These are phyloP conservation scores for Piezodorus guildinii DNA, from an alignment of 1,140 invertebrate species.

Conservation along the genomic window DNA sequence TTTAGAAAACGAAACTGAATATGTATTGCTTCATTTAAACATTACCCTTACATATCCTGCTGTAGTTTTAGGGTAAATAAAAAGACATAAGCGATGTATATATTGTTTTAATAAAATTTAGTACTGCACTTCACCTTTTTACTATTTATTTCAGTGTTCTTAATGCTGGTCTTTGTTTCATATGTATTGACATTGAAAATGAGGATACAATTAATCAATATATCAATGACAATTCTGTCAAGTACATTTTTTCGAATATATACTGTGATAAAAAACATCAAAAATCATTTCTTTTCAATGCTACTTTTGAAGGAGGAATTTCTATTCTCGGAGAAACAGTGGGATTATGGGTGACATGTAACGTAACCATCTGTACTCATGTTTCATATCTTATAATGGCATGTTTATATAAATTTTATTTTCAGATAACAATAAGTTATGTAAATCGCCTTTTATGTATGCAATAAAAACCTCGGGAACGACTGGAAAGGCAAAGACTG, in stretches of 20 bases:
- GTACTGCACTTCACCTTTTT: not conserved
- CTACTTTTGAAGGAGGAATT: not conserved
- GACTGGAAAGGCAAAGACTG: constrained; percentile 14
- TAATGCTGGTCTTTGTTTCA: not conserved
- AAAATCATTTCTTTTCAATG: too few species aligned
- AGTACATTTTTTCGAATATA: not conserved
- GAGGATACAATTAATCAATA: not conserved
- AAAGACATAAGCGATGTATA: too few species aligned
- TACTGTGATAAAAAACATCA: not conserved
- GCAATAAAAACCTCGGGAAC: constrained; percentile 14
- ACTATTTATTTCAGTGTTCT: not conserved
- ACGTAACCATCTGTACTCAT: not conserved
- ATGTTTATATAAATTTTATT: not conserved
- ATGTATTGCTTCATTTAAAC: constrained; percentile 5
- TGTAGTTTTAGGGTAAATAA: constrained; percentile 2
- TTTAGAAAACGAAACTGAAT: not conserved
- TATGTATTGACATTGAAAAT: not conserved
- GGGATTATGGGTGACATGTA: not conserved
- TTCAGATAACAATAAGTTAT: not conserved
- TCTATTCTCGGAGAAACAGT: not conserved
- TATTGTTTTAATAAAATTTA: too few species aligned
- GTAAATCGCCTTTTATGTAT: not conserved
- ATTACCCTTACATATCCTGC: not conserved
- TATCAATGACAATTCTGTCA: not conserved
- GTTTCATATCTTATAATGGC: not conserved